These are phyloP conservation scores for Meandrina meandrites DNA, from an alignment of 92 coral and sea anemone species.

Conservation along the genomic window DNA sequence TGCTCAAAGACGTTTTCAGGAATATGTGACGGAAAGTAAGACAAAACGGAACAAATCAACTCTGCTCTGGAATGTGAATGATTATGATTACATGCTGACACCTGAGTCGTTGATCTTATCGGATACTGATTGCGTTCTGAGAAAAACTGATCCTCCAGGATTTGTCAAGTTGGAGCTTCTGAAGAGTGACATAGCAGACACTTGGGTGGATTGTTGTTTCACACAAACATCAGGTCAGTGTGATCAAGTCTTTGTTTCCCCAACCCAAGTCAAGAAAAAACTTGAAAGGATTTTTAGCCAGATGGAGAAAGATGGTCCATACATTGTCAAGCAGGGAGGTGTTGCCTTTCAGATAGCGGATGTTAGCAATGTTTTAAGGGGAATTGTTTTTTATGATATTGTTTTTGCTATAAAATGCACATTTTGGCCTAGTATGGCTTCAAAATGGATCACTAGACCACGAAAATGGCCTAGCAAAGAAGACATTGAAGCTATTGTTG, in stretches of 20 bases:
- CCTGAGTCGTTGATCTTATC: slow-evolving; percentile 46
- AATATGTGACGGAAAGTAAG: slow-evolving; percentile 44
- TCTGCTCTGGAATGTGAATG: slow-evolving; percentile 42
- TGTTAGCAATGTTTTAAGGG: slow-evolving; percentile 45
- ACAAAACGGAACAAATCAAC: slow-evolving; percentile 45
- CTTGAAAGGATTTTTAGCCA: slow-evolving; percentile 51
- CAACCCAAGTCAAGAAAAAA: slow-evolving; percentile 52
- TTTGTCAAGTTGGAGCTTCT: slow-evolving; percentile 45
- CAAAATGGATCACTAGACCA: slow-evolving; percentile 49
- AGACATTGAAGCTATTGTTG: slow-evolving; percentile 48
- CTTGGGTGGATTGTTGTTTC: slow-evolving; percentile 48
- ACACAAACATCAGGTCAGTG: slow-evolving; percentile 50
- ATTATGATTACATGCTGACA: slow-evolving; percentile 51
- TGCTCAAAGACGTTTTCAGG: slow-evolving; percentile 50
- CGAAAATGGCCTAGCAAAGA: slow-evolving; percentile 51
- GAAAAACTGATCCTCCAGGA: slow-evolving; percentile 55
- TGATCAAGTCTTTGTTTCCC: slow-evolving; percentile 45
- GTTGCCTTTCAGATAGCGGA: slow-evolving; percentile 54
- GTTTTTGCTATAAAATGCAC: slow-evolving; percentile 52
- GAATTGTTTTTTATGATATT: slow-evolving; percentile 39
- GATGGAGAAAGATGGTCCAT: slow-evolving; percentile 55
- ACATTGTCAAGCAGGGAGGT: slow-evolving; percentile 50
- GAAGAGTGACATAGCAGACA: slow-evolving; percentile 42
- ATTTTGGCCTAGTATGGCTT: slow-evolving; percentile 55
- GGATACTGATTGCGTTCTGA: slow-evolving; percentile 37